phyloP scores from a whole-genome alignment of 2,888 invertebrate genomes.

The Sphaerophoria taeniata region DNA sequence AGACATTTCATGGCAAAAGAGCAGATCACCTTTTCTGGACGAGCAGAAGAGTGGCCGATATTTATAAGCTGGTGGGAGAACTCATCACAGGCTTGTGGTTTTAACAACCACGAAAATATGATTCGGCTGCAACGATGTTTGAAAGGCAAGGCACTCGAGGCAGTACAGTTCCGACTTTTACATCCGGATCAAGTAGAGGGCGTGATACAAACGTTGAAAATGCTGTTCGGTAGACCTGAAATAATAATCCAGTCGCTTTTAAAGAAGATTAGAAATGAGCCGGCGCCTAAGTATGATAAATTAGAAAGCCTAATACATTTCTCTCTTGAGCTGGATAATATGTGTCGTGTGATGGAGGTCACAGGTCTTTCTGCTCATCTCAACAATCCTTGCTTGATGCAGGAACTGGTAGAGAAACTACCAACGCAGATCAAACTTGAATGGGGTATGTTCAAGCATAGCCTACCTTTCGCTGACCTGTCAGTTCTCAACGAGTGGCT shows the following conservation, averaged over 20 bases:
- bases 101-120: slow-evolving; percentile 22
- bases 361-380: slow-evolving; percentile 11
- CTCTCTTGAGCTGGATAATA: slow-evolving; percentile 19
- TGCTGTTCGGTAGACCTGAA: slow-evolving; percentile 28
- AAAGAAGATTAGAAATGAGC: slow-evolving; percentile 18
- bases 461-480: neutral
- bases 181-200: slow-evolving; percentile 29
- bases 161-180: slow-evolving; percentile 35
- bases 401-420: slow-evolving; percentile 33
- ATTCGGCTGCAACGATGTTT: slow-evolving; percentile 25
- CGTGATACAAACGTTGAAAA: slow-evolving; percentile 18
- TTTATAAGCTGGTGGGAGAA: slow-evolving; percentile 39
- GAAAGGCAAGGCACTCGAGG: slow-evolving; percentile 21
- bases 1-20: slow-evolving; percentile 13
- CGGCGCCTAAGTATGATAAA: slow-evolving; percentile 14
- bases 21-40: neutral
- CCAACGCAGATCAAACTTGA: slow-evolving; percentile 21
- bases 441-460: slow-evolving; percentile 39
- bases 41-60: slow-evolving; percentile 40
- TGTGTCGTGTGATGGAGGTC: slow-evolving; percentile 19
- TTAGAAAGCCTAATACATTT: slow-evolving; percentile 32
- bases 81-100: slow-evolving; percentile 17
- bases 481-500: slow-evolving; percentile 27
- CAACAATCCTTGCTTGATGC: slow-evolving; percentile 38
- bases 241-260: slow-evolving; percentile 27